Base-by-base conservation (phyloP, 2,113 vertebrate species). In the Scomber scombrus region DNA sequence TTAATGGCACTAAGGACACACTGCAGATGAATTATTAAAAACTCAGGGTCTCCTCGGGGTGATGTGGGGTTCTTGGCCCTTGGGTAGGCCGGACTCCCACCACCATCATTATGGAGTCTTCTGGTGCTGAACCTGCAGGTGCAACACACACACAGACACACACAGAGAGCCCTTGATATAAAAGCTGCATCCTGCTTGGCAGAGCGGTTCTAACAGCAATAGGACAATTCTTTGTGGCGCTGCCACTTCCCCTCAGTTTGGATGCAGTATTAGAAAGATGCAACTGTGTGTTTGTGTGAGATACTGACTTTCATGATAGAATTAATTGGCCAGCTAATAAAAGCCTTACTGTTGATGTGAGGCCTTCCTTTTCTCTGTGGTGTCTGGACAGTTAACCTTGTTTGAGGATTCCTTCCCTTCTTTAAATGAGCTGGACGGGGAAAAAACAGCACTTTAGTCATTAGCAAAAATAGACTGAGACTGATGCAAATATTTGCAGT, bases 111-210 rank as follows among this genome's bases (percentile, higher is more conserved):
- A 26, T 71, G 71, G 66, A 54, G 51, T 60, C n/a, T 9, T 43
- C 26, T 65, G 65, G 67, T 51, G 23, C 74, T 66, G 47, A 69
- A 45, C 0, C 65, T 52, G 71, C 86, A 88, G 86, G 84, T 88
- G 84, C 84, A 81, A 78, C 18, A 75, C 58, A 68, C 29, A 57
- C 18, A 29, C 62, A 54, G 34, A 63, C 26, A 57, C 29, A 68
- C 76, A 88, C 52, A 82, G 73, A 72, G 49, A 34, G 52, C 78
- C 54, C 77, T 82, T 52, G 26, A 78, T 81, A 71, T 50, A 62
- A 69, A 65, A 74, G 85, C 80, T 46, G 26, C 77, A 80, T 93
- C 84, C 87, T 89, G 89, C 88, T 80, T 94, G 88, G 88, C 91
- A 70, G 65, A 68, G 68, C 46, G 11, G 54, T 77, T 71, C 46